A percentile compares a stretch with the other conserved stretches of the same genome.
These are phyloP conservation scores for Monochamus alternatus DNA, from an alignment of 2,888 invertebrate species.

Conservation along the genomic window DNA sequence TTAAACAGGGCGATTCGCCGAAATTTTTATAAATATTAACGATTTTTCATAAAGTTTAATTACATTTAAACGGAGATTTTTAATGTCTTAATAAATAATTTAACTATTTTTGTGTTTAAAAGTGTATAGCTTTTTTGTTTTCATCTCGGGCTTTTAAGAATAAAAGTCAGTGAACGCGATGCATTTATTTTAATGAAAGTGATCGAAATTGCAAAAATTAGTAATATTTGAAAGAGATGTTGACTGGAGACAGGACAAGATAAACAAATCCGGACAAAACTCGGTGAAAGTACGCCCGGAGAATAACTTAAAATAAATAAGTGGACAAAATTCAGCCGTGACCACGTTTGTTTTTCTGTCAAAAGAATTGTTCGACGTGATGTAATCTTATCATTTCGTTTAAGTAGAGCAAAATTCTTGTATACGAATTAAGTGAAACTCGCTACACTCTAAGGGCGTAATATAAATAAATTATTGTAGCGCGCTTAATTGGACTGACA, in stretches of 20 bases:
- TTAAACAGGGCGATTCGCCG: no score
- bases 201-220: no score
- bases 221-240: not conserved
- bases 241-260: not conserved
- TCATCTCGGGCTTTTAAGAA: no score
- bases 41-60: no score
- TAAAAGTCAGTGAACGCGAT: no score
- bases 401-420: constrained; percentile 12
- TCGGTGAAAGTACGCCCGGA: not conserved
- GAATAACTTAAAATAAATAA: not conserved
- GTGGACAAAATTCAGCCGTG: constrained; percentile 3
- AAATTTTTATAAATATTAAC: no score
- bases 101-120: no score
- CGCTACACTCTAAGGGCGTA: not conserved
- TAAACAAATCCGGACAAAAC: not conserved
- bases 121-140: no score
- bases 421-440: constrained; percentile 11
- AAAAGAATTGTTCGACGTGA: not conserved
- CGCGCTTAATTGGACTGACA: not conserved
- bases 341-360: constrained; percentile 13
- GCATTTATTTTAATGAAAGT: no score
- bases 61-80: no score
- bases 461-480: not conserved
- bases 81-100: no score
- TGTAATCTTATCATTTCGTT: constrained; percentile 12